Conservation (phyloP, 2,113 vertebrate species). For the Origma solitaria region DNA sequence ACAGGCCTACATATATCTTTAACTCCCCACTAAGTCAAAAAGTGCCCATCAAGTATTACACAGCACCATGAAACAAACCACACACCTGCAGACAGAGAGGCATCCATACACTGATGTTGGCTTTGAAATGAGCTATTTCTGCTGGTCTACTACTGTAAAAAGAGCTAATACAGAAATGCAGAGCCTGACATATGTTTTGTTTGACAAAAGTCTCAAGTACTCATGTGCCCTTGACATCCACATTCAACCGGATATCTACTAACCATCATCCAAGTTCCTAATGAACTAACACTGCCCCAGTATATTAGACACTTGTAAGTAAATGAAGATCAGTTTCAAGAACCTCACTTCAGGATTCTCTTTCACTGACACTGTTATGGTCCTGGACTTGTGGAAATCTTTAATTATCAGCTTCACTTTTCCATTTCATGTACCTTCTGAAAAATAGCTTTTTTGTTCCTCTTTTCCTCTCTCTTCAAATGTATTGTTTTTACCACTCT, state of each 20-base stretch:
- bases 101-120: rapidly evolving
- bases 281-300: neutral
- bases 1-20: neutral
- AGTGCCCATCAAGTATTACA: neutral
- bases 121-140: neutral
- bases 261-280: neutral
- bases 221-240: neutral
- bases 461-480: neutral
- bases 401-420: neutral
- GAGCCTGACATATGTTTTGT: neutral
- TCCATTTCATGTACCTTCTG: neutral
- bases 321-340: neutral
- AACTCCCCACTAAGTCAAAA: neutral
- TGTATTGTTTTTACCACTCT: neutral
- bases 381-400: neutral
- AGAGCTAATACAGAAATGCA: neutral
- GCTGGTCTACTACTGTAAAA: neutral
- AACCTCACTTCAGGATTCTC: neutral
- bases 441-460: neutral
- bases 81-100: neutral
- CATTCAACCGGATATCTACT: neutral
- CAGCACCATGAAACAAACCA: neutral
- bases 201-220: neutral
- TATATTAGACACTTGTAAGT: neutral
- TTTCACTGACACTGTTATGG: neutral